Conservation (phyloP, 1,140 invertebrate genomes). For the Streblospio benedicti region DNA sequence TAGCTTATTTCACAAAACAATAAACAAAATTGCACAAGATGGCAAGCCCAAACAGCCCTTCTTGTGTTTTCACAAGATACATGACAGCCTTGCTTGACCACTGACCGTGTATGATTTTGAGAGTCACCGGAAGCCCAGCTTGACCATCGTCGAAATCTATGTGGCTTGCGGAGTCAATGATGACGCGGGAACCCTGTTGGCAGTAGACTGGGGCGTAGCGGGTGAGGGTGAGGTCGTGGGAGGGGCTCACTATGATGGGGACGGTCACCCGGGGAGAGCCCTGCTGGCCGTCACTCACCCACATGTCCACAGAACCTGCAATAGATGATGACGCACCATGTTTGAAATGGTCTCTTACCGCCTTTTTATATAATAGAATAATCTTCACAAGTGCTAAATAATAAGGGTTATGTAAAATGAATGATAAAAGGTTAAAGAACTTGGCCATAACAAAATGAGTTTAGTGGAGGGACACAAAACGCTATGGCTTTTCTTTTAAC, state of each 20-base stretch:
- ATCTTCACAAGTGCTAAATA: neutral
- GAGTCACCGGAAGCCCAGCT: conserved; percentile 5
- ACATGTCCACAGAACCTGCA: conserved; percentile 23
- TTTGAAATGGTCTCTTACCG: neutral
- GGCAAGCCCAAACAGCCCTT: no score
- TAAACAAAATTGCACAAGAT: no score
- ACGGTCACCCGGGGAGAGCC: conserved; percentile 17
- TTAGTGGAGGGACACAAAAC: neutral
- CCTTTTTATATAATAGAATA: neutral
- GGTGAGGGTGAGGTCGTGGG: conserved; percentile 13
- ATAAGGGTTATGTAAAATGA: no score
- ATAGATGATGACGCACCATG: conserved; percentile 3
- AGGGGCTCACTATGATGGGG: conserved; percentile 16
- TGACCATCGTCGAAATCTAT: conserved; percentile 14
- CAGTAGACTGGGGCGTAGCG: conserved; percentile 21
- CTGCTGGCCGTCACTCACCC: conserved; percentile 22
- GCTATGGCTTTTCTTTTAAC: neutral
- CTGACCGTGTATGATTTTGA: conserved; percentile 25
- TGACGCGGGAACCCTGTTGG: conserved; percentile 16
- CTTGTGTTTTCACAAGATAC: no score
- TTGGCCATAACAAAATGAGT: neutral
- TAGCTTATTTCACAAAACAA: no score
- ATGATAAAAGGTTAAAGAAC: no score
- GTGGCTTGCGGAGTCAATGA: conserved; percentile 10
- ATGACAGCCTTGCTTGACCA: no score